Base-by-base conservation (phyloP, 2,113 vertebrate species). In the Furnarius figulus region DNA sequence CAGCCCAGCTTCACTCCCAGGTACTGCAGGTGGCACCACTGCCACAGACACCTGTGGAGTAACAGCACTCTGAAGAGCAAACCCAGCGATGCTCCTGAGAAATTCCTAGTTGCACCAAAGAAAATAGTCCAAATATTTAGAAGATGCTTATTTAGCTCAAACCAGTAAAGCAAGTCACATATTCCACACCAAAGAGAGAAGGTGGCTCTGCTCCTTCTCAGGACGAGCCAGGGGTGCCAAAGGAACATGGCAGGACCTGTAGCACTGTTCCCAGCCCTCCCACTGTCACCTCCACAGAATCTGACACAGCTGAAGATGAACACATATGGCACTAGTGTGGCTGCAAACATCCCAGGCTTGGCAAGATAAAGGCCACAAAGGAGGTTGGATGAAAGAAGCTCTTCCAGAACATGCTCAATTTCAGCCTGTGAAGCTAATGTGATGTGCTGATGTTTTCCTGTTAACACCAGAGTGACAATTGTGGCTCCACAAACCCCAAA, bases 131-230 rank as follows among this genome's bases (percentile, higher is more conserved):
- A 68, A 28, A 19, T 58, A 58, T 30, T 44, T 22, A 46, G 55
- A 28, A 46, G 56, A 35, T 5, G 30, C 39, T 44, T n/a, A 39
- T 33, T 56, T 35, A 17, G 22, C 55, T 65, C 53, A 52, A 58
- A 53, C 15, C 37, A 65, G 55, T 46, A 18, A 18, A 58, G 25
- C 50, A 37, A 58, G 75, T 7, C 16, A 58, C 3, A 1, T 16
- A n/a, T 23, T 7, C 14, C 27, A 27, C 0, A 2, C 14, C 0
- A 3, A 37, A 40, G 7, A 23, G 49, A 84, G 25, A 23, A 61
- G 56, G 42, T 5, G 4, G 44, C 53, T 55, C 44, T 5, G 28
- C 17, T 56, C 40, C 40, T 33, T n/a, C 56, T 23, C 21, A 4
- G 44, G 56, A 52, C 27, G 25, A 40, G n/a, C 5, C 39, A 21